Base-by-base conservation (phyloP, 2,113 vertebrate genomes). In the Brienomyrus brachyistius region DNA sequence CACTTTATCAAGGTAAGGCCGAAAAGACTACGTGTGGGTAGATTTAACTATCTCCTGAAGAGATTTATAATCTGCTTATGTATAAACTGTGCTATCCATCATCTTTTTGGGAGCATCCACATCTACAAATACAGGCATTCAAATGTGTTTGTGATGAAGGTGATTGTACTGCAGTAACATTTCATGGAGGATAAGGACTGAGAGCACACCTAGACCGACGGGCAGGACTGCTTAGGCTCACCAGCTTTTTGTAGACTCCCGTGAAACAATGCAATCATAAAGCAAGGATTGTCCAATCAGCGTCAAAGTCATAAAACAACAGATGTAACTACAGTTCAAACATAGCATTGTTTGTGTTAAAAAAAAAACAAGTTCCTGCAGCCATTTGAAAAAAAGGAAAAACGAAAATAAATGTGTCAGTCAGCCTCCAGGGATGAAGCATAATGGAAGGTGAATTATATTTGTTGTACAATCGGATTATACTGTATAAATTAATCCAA, bases 351-450 rank as follows among this genome's bases (percentile, higher is more conserved):
- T 48, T 85, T 31, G 48, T 40, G 15, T 31, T 10, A 31, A 31
- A 47, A 93, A 94, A 93, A 93, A 94, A 94, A 94, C 91, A 92
- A 94, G 93, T 95, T 95, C 94, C 92, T 91, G 90, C 94, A 70
- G 62, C 27, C n/a, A 31, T 31, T 70, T 0, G 13, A 13, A 70
- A 70, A 66, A 66, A 66, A 27, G 89, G 77, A 77, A 91, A 91
- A 92, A 1, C 92, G 92, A 92, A 95, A 94, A 92, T 92, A 94
- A 92, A 93, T 91, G 89, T 89, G 88, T 87, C 90, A 94, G 92
- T 92, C 90, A 93, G 93, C 91, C 93, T 91, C 47, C 89, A 90
- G 90, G 50, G 89, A 92, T 89, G 88, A 92, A 51, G 91, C 90
- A 91, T 91, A 92, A 87, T 82, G 86, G 86, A 87, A 91, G 85